Base-by-base conservation (phyloP, 2,888 invertebrate species). In the Microplitis manilae region DNA sequence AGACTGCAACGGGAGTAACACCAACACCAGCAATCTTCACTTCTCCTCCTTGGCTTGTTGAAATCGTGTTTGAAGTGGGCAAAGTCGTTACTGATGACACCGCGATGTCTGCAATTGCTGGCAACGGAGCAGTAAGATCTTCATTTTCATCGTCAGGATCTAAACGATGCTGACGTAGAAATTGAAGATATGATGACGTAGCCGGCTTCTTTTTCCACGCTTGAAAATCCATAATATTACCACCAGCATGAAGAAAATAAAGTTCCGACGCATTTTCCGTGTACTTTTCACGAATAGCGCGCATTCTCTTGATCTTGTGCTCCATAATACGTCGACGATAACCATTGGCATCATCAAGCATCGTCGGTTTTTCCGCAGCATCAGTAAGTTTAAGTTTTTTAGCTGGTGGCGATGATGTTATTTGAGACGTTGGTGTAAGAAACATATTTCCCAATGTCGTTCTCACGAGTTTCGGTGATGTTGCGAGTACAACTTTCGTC, bases 191-290 rank as follows among this genome's bases (percentile, higher is more conserved):
- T 88, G 94, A 94, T 79, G 94, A 93, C 82, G 94, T 93, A 77
- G 95, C 93, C 81, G 96, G 94, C 85, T 95, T 92, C 90, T 96
- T 96, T 84, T 95, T 94, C 95, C 96, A 97, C 83, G 93, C 92
- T 84, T 93, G 93, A 90, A 95, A 96, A 90, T 98, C 97, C 93
- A 96, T 94, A 92, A 97, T 94, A 91, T 96, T 96, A 81, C 96
- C 96, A 84, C 95, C 95, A 85, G 93, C 94, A 91, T 96, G 95
- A 85, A 97, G 93, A 91, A 95, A 97, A 92, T 94, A 97, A 86
- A 95, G 92, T 91, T 97, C 97, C 84, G 95, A 93, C 84, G 94
- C 93, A 91, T 94, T 94, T 89, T 96, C 96, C 84, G 94, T 93
- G 90, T 94, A 94, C 91, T 92, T 93, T 84, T 95, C 95, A 78